Conservation (phyloP, 2,797 vertebrate genomes). For the Lerista edwardsae region DNA sequence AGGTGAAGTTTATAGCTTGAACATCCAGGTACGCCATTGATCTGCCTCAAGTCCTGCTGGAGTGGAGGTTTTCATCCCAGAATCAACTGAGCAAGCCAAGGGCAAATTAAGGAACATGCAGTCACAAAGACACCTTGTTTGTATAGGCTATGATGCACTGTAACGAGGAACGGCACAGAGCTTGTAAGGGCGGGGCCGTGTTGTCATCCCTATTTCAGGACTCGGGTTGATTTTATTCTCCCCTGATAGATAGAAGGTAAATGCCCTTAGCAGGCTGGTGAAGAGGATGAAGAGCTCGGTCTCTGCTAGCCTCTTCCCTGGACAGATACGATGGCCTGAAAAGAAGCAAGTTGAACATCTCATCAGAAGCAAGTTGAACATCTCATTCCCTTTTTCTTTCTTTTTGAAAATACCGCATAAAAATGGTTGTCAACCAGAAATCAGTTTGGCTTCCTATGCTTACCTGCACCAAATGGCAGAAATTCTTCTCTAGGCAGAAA, state of each 20-base stretch:
- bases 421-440: not conserved
- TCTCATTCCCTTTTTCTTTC: not conserved
- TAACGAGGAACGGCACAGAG: not conserved
- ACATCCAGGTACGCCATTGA: no score
- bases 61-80: not conserved
- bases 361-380: not conserved
- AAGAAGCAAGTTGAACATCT: not conserved
- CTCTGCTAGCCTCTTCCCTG: conserved; percentile 9
- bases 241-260: not conserved
- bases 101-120: not conserved
- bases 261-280: conserved; percentile 1
- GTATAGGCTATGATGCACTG: not conserved
- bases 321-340: not conserved
- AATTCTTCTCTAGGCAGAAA: conserved; percentile 52
- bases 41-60: not conserved
- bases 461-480: conserved; percentile 58
- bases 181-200: not conserved
- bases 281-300: conserved; percentile 12
- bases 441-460: not conserved
- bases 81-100: not conserved
- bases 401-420: not conserved
- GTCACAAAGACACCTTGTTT: not conserved
- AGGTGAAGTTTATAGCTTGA: no score
- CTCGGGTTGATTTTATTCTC: not conserved
- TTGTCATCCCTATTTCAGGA: not conserved